A percentile compares a stretch with the other conserved stretches of the same genome.
Evolutionary conservation across 1,140 invertebrate species (phyloP).

Genomic region (Saccostrea echinata): DNA sequence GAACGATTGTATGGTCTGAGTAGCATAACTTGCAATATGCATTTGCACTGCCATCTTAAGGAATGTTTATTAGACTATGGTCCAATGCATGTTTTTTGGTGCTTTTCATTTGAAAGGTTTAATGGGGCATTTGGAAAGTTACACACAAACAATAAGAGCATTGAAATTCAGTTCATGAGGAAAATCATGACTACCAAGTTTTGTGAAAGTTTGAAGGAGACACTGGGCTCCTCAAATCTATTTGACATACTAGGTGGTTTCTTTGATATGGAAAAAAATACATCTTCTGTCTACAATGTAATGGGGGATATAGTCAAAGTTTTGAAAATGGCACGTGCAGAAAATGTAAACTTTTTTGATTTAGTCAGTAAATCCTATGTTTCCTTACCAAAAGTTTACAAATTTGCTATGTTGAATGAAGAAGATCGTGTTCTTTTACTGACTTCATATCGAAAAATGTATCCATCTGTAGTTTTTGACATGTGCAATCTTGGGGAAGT

Average conservation of each 20-base stretch:
- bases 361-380: not conserved
- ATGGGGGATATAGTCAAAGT: not conserved
- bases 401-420: not conserved
- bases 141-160: slow-evolving; percentile 8
- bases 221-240: not conserved
- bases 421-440: not conserved
- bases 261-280: not conserved
- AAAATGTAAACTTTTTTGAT: not conserved
- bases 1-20: not conserved
- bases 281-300: not conserved
- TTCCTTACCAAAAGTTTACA: not conserved
- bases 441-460: not conserved
- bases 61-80: not conserved
- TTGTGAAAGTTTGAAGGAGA: slow-evolving; percentile 1
- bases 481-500: not conserved
- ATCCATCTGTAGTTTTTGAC: not conserved
- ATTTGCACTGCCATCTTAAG: slow-evolving; percentile 38
- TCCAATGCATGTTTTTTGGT: not conserved
- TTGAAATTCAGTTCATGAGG: slow-evolving; percentile 43
- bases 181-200: slow-evolving; percentile 24
- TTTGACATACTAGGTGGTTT: no score
- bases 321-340: no score
- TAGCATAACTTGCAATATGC: slow-evolving; percentile 14
- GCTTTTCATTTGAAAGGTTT: slow-evolving; percentile 42
- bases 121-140: not conserved